phyloP scores from a whole-genome alignment of 2,113 vertebrate species.

The Mobula hypostoma region DNA sequence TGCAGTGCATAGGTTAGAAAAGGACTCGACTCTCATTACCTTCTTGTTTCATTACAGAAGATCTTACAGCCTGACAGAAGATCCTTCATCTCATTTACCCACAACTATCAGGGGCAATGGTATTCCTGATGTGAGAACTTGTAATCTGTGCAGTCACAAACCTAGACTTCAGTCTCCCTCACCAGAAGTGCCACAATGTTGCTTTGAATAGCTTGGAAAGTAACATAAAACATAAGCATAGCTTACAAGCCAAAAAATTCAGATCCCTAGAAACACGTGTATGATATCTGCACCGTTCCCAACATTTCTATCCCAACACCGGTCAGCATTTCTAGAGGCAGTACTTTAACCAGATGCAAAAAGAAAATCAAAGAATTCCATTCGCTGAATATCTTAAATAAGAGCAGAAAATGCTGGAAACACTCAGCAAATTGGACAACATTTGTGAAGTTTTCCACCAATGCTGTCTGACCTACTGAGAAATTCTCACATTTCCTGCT shows the following conservation, averaged over 20 bases:
- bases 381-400: too few relatives aligned
- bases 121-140: neutral
- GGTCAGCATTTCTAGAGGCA: neutral
- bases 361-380: too few relatives aligned
- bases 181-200: neutral
- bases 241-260: neutral
- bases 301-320: neutral
- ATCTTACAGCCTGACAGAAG: neutral
- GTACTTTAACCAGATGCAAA: neutral
- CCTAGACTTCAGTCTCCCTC: neutral
- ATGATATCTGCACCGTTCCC: neutral
- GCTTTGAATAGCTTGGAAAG: neutral
- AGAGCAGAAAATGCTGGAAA: too few relatives aligned
- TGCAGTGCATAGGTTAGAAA: neutral
- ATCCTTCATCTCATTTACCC: neutral
- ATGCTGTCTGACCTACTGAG: too few relatives aligned
- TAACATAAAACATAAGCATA: neutral
- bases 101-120: neutral
- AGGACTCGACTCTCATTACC: neutral
- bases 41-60: neutral
- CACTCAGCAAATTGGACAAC: too few relatives aligned
- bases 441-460: too few relatives aligned
- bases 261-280: neutral
- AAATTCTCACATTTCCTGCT: too few relatives aligned
- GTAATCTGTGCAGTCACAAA: too few relatives aligned